Base-by-base conservation (phyloP, 1,140 invertebrate genomes). In the Ooceraea biroi region DNA sequence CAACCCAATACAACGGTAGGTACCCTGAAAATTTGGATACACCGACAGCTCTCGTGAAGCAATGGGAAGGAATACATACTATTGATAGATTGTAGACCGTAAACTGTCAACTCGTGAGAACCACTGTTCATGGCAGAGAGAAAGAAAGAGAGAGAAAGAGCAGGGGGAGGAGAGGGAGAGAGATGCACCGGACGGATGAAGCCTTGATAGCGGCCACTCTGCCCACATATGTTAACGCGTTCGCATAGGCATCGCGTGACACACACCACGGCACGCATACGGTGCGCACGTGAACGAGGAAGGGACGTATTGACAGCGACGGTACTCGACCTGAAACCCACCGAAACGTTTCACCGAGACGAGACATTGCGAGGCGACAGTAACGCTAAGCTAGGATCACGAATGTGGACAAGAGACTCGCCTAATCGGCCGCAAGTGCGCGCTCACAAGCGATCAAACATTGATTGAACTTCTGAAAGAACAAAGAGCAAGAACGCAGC, bases 171-270 rank as follows among this genome's bases (percentile, higher is more conserved):
- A 12, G 10, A 63, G 25, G 83, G 57, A 85, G 68, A 82, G 83
- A 84, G 72, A 85, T 46, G 52, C 87, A 78, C 71, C 82, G 85
- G 71, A 87, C 88, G 88, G 66, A 89, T 82, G 85, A 80, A 88
- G 65, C 82, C 71, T 88, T 82, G 87, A 88, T 88, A 88, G 86
- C 58, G 58, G 60, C 71, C 65, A 76, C 83, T 88, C 83, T 84
- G 85, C 82, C 82, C 85, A 80, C 86, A 89, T 84, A 77, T 86
- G 87, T 86, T 89, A 85, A 86, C 87, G 87, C 74, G 63, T 89
- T 88, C 73, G 77, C 80, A 88, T 63, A 86, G 69, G 50, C 87
- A 68, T 30, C 60, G 84, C 74, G 84, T 72, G 86, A 89, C 85
- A 65, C 74, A 84, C 58, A 84, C 83, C 41, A 65, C 11, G 30